Base-by-base conservation (phyloP, 2,888 invertebrate genomes). In the Synanthedon vespiformis region DNA sequence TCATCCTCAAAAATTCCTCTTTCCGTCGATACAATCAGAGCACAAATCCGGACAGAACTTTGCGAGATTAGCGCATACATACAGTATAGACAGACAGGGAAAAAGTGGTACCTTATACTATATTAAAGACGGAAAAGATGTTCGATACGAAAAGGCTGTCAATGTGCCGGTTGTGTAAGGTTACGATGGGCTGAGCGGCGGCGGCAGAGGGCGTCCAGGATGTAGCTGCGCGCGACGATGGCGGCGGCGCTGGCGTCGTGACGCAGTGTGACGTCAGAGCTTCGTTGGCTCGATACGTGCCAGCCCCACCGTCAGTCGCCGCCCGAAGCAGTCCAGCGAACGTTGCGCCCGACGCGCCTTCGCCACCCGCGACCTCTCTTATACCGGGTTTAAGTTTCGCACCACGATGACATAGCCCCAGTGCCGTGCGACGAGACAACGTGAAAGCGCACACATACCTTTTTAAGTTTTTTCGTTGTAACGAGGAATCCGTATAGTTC, bases 191-290 rank as follows among this genome's bases (percentile, higher is more conserved):
- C 64, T 68, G 69, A 66, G 57, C 58, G 72, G 67, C 67, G 72
- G 58, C 57, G 62, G 58, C 62, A 61, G 71, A 71, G 67, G 64
- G 65, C 67, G 54, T 58, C 49, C 52, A 57, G 61, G 65, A 59
- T 61, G 65, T 59, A 58, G 62, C 72, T 55, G 77, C 79, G 78
- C 75, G 61, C 73, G 74, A 61, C 66, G 70, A 70, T 69, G 64
- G 75, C 73, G 80, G 82, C 83, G 80, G 82, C 83, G 85, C 80
- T 80, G 80, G 79, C 83, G 81, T 82, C 81, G 89, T 87, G 89
- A 89, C 89, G 90, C 90, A 90, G 91, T 90, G 89, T 91, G 90
- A 91, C 90, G 90, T 90, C 90, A 90, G 89, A 89, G 89, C 85
- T 89, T 89, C 88, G 89, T 89, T 89, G 90, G 88, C 89, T 90